Conservation (phyloP, 2,888 invertebrate genomes). For the Proisotoma minuta region DNA sequence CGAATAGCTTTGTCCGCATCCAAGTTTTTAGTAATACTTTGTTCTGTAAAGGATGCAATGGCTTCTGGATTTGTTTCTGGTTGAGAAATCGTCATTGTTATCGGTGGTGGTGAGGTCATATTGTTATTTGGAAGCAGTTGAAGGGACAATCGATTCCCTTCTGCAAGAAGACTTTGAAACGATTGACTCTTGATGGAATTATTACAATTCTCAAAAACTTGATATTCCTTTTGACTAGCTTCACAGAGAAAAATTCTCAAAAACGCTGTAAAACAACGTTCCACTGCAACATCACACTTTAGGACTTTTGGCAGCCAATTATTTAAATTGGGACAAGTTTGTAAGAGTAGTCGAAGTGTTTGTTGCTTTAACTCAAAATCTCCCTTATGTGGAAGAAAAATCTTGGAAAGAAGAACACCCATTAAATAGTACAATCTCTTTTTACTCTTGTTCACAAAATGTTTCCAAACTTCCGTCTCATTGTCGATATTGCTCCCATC, state of each 20-base stretch:
- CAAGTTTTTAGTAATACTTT: not conserved
- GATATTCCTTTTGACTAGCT: slow-evolving; percentile 27
- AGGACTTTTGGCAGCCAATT: slow-evolving; percentile 45
- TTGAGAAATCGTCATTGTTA: not conserved
- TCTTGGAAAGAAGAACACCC: slow-evolving; percentile 40
- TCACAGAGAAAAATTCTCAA: slow-evolving; percentile 40
- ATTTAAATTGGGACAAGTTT: slow-evolving; percentile 30
- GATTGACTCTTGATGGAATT: slow-evolving; percentile 22
- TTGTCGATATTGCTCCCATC: slow-evolving; percentile 30
- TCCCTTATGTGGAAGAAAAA: slow-evolving; percentile 36
- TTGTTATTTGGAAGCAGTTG: slow-evolving; percentile 6
- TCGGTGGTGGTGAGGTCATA: not conserved
- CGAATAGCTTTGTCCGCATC: slow-evolving; percentile 28
- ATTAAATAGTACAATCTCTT: slow-evolving; percentile 39
- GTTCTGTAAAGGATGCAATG: not conserved
- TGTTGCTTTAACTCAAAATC: slow-evolving; percentile 41
- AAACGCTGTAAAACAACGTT: slow-evolving; percentile 45
- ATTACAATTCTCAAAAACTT: slow-evolving; percentile 18
- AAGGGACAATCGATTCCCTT: slow-evolving; percentile 18
- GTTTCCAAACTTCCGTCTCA: slow-evolving; percentile 41
- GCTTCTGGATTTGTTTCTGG: not conserved
- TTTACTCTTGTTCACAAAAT: slow-evolving; percentile 42
- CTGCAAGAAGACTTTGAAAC: slow-evolving; percentile 38
- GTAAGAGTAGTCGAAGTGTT: slow-evolving; percentile 29
- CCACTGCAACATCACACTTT: slow-evolving; percentile 38